A percentile compares a stretch with the other conserved stretches of the same genome.
These are phyloP conservation scores for Zaprionus capensis DNA, from an alignment of 1,140 invertebrate genomes.

Conservation along the genomic window DNA sequence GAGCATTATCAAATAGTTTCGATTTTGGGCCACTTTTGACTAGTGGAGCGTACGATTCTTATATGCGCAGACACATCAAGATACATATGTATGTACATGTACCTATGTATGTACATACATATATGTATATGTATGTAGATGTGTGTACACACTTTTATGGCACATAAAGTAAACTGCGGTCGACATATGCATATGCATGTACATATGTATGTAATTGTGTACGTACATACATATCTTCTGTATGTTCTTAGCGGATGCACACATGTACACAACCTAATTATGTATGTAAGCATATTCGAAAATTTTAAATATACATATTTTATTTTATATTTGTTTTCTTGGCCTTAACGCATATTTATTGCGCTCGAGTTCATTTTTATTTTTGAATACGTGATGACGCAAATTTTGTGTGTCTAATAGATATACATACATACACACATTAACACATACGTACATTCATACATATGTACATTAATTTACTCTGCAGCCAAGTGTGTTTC, in stretches of 20 bases:
- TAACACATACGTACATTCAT: neutral
- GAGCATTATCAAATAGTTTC: slow-evolving; percentile 19
- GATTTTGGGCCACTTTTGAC: slow-evolving; percentile 19
- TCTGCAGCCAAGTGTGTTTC: neutral
- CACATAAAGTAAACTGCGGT: slow-evolving; percentile 4
- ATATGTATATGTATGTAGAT: slow-evolving; percentile 3
- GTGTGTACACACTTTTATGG: neutral
- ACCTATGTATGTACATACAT: neutral
- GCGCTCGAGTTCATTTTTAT: slow-evolving; percentile 28
- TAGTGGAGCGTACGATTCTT: slow-evolving; percentile 31
- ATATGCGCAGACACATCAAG: neutral
- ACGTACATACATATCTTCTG: too few species aligned
- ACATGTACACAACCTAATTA: slow-evolving; percentile 7
- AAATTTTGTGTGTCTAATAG: slow-evolving; percentile 36
- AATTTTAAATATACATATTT: slow-evolving; percentile 38
- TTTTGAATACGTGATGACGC: slow-evolving; percentile 51
- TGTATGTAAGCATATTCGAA: slow-evolving; percentile 23
- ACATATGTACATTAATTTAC: neutral
- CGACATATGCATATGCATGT: slow-evolving; percentile 1
- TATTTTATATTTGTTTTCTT: slow-evolving; percentile 4
- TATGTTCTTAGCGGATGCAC: neutral
- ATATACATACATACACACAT: neutral
- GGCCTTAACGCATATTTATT: slow-evolving; percentile 17
- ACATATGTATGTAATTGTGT: too few species aligned
- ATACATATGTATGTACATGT: neutral